Evolutionary conservation across 2,888 invertebrate genomes (phyloP).

Genomic region (Dicyrtoma fusca): DNA sequence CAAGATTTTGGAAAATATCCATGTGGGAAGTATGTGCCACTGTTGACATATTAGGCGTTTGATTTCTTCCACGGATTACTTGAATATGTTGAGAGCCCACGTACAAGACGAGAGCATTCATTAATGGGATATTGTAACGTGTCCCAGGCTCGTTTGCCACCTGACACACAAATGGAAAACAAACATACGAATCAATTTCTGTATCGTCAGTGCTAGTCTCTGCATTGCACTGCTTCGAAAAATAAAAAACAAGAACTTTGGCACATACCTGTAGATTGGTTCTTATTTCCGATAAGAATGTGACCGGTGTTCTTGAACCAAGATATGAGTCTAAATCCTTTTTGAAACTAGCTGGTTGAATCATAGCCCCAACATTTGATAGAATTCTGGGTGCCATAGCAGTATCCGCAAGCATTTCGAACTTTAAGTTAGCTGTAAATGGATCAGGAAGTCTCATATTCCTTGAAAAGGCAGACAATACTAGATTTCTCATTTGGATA

Average conservation of each 20-base stretch:
- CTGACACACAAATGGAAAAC: slow-evolving; percentile 44
- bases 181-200: slow-evolving; percentile 15
- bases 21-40: slow-evolving; percentile 98
- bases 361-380: slow-evolving; percentile 82
- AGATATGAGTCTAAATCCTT: slow-evolving; percentile 97
- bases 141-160: slow-evolving; percentile 84
- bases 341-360: slow-evolving; percentile 85
- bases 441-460: slow-evolving; percentile 99
- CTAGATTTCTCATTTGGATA: slow-evolving; percentile 95
- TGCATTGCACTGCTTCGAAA: neutral
- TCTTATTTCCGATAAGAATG: slow-evolving; percentile 89
- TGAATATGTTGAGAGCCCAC: slow-evolving; percentile 96
- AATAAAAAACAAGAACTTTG: neutral
- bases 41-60: slow-evolving; percentile 94
- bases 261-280: slow-evolving; percentile 81
- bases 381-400: slow-evolving; percentile 84
- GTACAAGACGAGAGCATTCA: slow-evolving; percentile 96
- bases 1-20: slow-evolving; percentile 99
- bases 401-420: slow-evolving; percentile 88
- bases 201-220: no score
- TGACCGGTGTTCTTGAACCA: slow-evolving; percentile 90
- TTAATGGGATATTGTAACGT: slow-evolving; percentile 90
- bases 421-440: slow-evolving; percentile 95
- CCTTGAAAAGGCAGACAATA: slow-evolving; percentile 95
- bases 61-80: slow-evolving; percentile 85